Evolutionary conservation across 2,797 vertebrate species (phyloP), one percentile per base, ranked within the genome.

Genomic region (Sebastes glaucus): DNA sequence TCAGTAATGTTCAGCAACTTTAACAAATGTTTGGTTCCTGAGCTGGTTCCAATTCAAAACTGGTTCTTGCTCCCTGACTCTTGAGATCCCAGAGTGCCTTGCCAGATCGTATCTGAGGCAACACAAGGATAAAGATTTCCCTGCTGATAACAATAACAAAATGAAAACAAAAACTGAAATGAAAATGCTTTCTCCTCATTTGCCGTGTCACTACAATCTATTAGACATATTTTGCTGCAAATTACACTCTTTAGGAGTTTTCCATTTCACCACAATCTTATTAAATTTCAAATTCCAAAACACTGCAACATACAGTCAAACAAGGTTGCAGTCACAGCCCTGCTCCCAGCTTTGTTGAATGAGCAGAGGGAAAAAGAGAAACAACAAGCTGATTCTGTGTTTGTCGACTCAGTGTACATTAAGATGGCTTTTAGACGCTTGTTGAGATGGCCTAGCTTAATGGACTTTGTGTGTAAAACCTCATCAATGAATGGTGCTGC

Each of bases 381-480:
- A 68, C 23, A 85, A 76, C 72, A 80, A 28, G 38, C 64, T 63
- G 42, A 55, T 64, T 63, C 76, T 79, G 59, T 77, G n/a, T 78
- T 66, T 65, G 81, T 78, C 38, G 67, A 68, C 66, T 80, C 71
- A 6, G 71, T 83, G 70, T 86, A 81, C 71, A 78, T 91, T 82
- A 81, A 80, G 78, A 55, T 62, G 42, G 70, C 77, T 82, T 86
- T 87, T 73, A 72, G 53, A 46, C 11, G 64, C 75, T 79, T 71
- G 87, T 84, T 71, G 62, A 82, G 70, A 81, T 53, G 64, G 52
- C 64, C 30, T 0, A n/a, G 82, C 77, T 78, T 93, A 93, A 93
- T 93, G 92, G 92, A 93, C 87, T 94, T 93, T 91, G 85, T 85
- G 87, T 94, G 93, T 94, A 86, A 83, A 94, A 90, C 91, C 92